Evolutionary conservation across 2,888 invertebrate species (phyloP), one percentile per base, ranked within the genome.

Genomic region (Elmis aenea): DNA sequence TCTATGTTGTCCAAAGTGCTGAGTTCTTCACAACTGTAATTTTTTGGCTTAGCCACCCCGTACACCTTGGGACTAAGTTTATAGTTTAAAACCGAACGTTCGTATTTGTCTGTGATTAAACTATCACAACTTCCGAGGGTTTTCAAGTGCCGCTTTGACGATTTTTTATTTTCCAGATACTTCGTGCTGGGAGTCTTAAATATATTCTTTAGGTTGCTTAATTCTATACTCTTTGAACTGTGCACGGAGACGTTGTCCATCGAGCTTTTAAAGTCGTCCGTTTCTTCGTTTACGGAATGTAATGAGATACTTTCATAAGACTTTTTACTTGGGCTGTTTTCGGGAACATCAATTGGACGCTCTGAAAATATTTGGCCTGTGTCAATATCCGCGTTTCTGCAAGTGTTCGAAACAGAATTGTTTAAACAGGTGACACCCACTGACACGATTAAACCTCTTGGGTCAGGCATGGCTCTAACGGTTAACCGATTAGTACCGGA

Each of bases 21-120:
- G 31, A 61, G 50, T 48, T 67, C 62, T 38, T 66, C 66, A 37
- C 61, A 64, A 50, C 66, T 64, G 22, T 58, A 57, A 45, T 63
- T 64, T n/a, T n/a, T n/a, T 12, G 59, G 59, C 41, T 63, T 66
- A 0, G 74, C 61, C 3, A 71, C 52, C n/a, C 72, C 71, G 55
- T 78, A 81, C 15, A 79, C 80, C 67, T 82, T 82, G 0, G 81
- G 79, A 54, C 81, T 81, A 9, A 81, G 64, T 57, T 80, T 80
- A 46, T 75, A 71, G 35, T 60, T 62, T 27, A 65, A 45, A 13
- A 63, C 37, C 36, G 66, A 58, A 21, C 63, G 61, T 27, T 64
- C 59, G 24, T 55, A 57, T 27, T 58, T 59, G 34, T 44, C 49
- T 22, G 36, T 28, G 5, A 50, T 50, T 27, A 64, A 48, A 49